A percentile compares a stretch with the other conserved stretches of the same genome.
Conservation (phyloP, 2,113 vertebrate species). For the Bucco capensis region DNA sequence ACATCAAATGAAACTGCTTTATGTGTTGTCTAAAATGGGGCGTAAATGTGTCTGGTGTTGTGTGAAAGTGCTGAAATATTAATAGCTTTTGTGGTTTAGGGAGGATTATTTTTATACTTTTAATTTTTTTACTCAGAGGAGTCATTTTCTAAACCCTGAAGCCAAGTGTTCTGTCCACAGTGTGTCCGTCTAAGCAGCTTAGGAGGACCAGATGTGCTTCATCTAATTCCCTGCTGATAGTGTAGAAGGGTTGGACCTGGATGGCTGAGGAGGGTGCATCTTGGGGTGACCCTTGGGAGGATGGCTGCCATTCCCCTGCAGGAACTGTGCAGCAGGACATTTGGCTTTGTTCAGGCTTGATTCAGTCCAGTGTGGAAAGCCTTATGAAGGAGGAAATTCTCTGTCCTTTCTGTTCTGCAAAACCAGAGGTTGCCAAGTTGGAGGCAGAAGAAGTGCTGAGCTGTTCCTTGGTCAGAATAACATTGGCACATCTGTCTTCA, state of each 20-base stretch:
- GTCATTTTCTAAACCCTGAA: background rate
- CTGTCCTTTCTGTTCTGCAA: background rate
- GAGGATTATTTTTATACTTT: constrained; percentile 24
- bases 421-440: background rate
- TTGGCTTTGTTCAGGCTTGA: background rate
- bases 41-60: background rate
- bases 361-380: background rate
- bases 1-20: background rate
- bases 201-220: background rate
- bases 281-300: background rate
- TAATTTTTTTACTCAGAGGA: background rate
- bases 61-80: constrained; percentile 17
- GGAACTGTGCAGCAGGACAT: background rate
- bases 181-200: background rate
- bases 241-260: background rate
- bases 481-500: rapidly evolving
- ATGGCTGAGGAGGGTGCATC: background rate
- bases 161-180: background rate
- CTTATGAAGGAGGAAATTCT: background rate
- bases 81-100: background rate
- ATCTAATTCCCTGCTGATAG: background rate
- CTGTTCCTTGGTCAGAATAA: background rate
- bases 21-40: background rate
- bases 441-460: background rate
- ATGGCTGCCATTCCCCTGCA: too few relatives aligned